Percentiles rank a stretch among this genome's conserved stretches.
Conservation (phyloP, 2,113 vertebrate genomes). For the Nothoprocta pentlandii region DNA sequence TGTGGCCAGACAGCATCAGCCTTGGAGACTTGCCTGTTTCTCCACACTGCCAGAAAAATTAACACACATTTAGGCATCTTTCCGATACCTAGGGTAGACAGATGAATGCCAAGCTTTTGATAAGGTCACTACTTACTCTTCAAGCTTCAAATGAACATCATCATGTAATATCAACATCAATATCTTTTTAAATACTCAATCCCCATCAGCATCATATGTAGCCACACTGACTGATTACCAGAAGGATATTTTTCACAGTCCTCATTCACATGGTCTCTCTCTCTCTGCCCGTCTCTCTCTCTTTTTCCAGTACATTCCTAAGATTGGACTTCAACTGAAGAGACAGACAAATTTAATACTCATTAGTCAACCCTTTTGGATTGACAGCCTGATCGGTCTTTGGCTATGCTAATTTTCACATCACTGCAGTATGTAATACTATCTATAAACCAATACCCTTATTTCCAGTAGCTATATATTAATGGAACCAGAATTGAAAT, state of each 20-base stretch:
- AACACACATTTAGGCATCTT: not conserved
- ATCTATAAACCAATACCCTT: not conserved
- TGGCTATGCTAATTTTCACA: not conserved
- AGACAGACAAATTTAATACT: not conserved
- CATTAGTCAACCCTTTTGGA: not conserved
- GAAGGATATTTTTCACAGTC: not conserved
- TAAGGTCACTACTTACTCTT: not conserved
- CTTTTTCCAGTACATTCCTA: not conserved
- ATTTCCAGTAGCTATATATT: not conserved
- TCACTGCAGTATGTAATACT: not conserved
- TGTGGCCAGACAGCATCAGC: not conserved
- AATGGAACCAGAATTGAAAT: not conserved
- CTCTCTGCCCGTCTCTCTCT: not conserved
- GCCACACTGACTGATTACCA: not conserved
- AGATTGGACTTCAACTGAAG: slow-evolving; percentile 5
- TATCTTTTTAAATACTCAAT: not conserved
- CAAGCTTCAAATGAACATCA: not conserved
- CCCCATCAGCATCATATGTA: not conserved
- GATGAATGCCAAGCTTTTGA: not conserved
- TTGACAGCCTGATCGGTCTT: not conserved
- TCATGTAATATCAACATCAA: not conserved
- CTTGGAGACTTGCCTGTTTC: not conserved
- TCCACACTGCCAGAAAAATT: not conserved
- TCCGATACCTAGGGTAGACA: not conserved
- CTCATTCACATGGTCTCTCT: not conserved